Percentiles rank a stretch among this genome's conserved stretches.
Conservation (phyloP, 2,888 invertebrate species). For the Axea sp. region DNA sequence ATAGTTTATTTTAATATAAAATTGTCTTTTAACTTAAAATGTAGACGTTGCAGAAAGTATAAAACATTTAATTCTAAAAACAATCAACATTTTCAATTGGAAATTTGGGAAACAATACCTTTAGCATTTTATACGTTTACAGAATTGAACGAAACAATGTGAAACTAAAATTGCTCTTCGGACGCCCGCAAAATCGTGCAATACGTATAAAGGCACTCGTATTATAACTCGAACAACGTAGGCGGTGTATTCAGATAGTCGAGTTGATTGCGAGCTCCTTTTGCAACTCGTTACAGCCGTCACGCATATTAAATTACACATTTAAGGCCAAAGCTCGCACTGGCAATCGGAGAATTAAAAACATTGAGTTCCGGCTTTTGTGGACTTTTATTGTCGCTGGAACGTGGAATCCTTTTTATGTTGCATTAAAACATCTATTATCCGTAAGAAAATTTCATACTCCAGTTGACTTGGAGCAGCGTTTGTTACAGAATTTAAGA, state of each 20-base stretch:
- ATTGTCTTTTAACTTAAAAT: no score
- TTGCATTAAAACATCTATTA: conserved; percentile 16
- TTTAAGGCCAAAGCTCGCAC: conserved; percentile 26
- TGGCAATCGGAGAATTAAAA: conserved; percentile 18
- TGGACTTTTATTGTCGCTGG: conserved; percentile 18
- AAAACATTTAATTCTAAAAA: no score
- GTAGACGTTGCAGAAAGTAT: no score
- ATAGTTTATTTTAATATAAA: no score
- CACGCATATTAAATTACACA: conserved; percentile 30
- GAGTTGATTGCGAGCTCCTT: conserved; percentile 30
- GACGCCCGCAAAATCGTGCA: background rate
- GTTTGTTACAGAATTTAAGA: background rate
- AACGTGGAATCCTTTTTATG: conserved; percentile 19
- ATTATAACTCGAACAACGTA: conserved; percentile 17
- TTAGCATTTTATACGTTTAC: no score
- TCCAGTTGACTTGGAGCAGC: background rate
- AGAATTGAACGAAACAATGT: conserved; percentile 12
- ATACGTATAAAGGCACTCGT: background rate
- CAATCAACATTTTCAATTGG: no score
- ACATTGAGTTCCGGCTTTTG: conserved; percentile 6
- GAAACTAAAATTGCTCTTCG: background rate
- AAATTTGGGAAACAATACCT: no score
- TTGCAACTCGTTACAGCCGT: conserved; percentile 25
- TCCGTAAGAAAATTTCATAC: background rate
- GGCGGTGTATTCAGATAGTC: conserved; percentile 40